phyloP scores from a whole-genome alignment of 2,797 vertebrate genomes.

The Semotilus atromaculatus region DNA sequence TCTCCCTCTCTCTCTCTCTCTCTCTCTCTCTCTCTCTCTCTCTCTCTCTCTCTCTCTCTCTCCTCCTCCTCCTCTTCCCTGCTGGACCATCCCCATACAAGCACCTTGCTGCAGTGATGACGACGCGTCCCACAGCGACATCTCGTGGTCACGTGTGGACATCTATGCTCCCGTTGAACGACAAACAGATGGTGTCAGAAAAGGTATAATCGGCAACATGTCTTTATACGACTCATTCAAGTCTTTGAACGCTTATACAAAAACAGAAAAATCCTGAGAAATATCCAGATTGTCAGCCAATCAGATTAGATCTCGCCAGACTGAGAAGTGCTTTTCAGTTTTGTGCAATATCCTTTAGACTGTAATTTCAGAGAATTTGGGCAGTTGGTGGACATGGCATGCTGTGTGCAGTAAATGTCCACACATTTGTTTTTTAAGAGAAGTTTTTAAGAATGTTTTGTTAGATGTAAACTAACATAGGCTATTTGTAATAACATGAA shows the following conservation, averaged over 20 bases:
- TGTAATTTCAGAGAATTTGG: background rate
- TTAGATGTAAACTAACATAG: background rate
- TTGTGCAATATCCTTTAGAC: background rate
- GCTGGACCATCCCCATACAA: slow-evolving; percentile 58
- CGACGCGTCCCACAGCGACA: slow-evolving; percentile 69
- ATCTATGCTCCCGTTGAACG: background rate
- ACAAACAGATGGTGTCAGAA: background rate
- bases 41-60: slow-evolving; percentile 62
- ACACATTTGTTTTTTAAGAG: background rate
- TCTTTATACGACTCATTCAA: background rate
- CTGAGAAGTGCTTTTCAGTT: too few species aligned
- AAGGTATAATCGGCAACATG: background rate
- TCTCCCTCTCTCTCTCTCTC: slow-evolving; percentile 56
- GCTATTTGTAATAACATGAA: background rate
- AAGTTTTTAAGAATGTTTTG: background rate
- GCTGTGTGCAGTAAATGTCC: background rate
- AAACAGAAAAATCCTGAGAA: background rate
- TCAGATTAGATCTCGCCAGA: too few species aligned
- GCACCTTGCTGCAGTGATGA: slow-evolving; percentile 65
- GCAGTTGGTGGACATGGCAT: background rate
- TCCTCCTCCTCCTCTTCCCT: slow-evolving; percentile 58
- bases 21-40: slow-evolving; percentile 62
- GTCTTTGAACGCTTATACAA: background rate
- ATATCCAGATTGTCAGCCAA: too few species aligned
- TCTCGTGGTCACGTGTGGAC: slow-evolving; percentile 64